Conservation (phyloP, 1,140 invertebrate species). For the Drosophila carrolli region DNA sequence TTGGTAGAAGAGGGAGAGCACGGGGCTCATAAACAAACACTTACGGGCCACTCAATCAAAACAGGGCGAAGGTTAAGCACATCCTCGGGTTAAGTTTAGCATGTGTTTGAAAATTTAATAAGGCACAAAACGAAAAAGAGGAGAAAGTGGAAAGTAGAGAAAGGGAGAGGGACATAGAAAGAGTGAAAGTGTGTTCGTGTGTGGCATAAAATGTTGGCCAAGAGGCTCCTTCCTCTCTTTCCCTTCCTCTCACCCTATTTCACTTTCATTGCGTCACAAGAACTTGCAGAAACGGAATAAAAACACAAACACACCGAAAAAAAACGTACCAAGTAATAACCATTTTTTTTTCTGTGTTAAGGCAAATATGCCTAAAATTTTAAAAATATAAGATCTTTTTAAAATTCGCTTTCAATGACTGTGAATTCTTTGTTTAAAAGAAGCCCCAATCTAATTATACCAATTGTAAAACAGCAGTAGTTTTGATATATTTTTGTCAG, state of each 20-base stretch:
- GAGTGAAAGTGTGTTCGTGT: constrained; percentile 47
- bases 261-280: constrained; percentile 56
- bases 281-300: constrained; percentile 34
- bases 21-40: constrained; percentile 72
- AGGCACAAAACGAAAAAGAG: constrained; percentile 45
- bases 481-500: not conserved
- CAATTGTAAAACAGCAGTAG: not conserved
- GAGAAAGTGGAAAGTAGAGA: not conserved
- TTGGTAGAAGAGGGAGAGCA: constrained; percentile 7
- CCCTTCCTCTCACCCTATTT: constrained; percentile 23
- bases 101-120: constrained; percentile 82
- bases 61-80: constrained; percentile 81
- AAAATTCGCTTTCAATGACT: too few species aligned
- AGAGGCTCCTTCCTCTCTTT: constrained; percentile 18
- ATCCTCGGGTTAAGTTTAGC: constrained; percentile 79
- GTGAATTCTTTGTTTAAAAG: too few species aligned
- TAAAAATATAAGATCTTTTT: too few species aligned
- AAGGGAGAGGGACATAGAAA: constrained; percentile 2
- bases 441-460: too few species aligned
- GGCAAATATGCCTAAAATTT: too few species aligned
- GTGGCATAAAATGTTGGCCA: constrained; percentile 59
- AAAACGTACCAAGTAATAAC: not conserved
- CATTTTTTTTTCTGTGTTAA: not conserved
- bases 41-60: constrained; percentile 77
- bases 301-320: constrained; percentile 6